Evolutionary conservation across 2,797 vertebrate genomes (phyloP), one percentile per base, ranked within the genome.

Genomic region (Thunnus albacares): DNA sequence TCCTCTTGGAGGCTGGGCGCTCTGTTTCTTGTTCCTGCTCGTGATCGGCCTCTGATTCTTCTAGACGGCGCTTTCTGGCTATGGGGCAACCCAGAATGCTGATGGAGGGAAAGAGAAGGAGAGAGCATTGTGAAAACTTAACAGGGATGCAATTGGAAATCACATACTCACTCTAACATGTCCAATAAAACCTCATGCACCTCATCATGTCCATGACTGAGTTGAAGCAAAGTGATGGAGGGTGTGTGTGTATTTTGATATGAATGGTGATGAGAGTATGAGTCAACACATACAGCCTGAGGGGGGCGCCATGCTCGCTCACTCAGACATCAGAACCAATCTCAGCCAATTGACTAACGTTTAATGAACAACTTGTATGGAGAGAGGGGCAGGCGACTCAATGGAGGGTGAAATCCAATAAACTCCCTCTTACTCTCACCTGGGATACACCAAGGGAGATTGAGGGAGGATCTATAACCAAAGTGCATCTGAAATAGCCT

Each of bases 81-180:
- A 98, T 90, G 15, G 98, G 98, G 92, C 98, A 99, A 80, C 97
- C 98, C 86, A 98, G 95, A 83, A 97, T 92, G 90, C 98, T 99
- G 80, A 58, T 18, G 63, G 47, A 35, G 20, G 70, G 33, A 45
- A 73, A 53, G 22, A 59, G 20, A 17, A 57, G n/a, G 14, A 28
- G 15, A 59, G 5, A 38, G 59, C 30, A 33, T 7, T 18, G 56
- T 71, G 52, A 77, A 69, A 22, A 33, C 12, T 5, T 74, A 57
- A 30, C 49, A 70, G 28, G 33, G 8, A 18, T 71, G 43, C 41
- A 47, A 68, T 3, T 2, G 30, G 26, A 70, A 75, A 30, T 61
- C 45, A 43, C 51, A 57, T 43, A 58, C 13, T 15, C 51, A 35
- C 10, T 56, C 22, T 6, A 43, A 60, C 26, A 55, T 0, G 11